Evolutionary conservation across 2,113 vertebrate species (phyloP), one percentile per base, ranked within the genome.

Genomic region (Phoenicopterus ruber): DNA sequence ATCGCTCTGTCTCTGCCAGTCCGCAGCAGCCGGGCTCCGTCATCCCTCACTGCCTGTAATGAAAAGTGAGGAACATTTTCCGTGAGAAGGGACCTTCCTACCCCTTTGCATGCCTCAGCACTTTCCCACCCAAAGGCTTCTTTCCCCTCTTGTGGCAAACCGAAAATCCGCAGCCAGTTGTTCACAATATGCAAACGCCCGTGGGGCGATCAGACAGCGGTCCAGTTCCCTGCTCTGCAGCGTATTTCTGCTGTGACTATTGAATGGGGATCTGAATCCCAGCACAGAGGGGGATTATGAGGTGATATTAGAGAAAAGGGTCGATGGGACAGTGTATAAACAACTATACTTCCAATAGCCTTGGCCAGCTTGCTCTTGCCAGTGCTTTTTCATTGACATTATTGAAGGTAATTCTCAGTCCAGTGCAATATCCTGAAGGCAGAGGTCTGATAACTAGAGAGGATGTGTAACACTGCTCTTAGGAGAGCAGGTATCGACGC

Each of bases 191-290:
- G n/a, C 76, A 77, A 11, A 29, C 0, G 1, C 34, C 42, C 17
- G 14, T 0, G 1, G 31, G 15, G 11, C n/a, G 82, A 9, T 18
- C 1, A 3, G 7, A 66, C 0, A 2, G 12, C 6, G 25, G 29
- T 47, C 59, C 13, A 2, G 19, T 31, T 71, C 50, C 36, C 15
- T 40, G 57, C 18, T 20, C 36, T 47, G 8, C 19, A 14, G 10
- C 4, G 0, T 42, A 22, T 88, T 90, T 91, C 34, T 66, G 31
- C 50, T 34, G 36, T 49, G 57, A 46, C 47, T 46, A 11, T 2
- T 31, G 63, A 44, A 57, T 8, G 11, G 11, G 8, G 22, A 5
- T 38, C 62, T 28, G 29, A 89, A 65, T 47, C 36, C 46, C 54
- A 57, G 21, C 28, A 66, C 0, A 44, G 47, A 74, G 12, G 10